Evolutionary conservation across 1,140 invertebrate genomes (phyloP), one percentile per base, ranked within the genome.

Genomic region (Pseudoatta argentina): DNA sequence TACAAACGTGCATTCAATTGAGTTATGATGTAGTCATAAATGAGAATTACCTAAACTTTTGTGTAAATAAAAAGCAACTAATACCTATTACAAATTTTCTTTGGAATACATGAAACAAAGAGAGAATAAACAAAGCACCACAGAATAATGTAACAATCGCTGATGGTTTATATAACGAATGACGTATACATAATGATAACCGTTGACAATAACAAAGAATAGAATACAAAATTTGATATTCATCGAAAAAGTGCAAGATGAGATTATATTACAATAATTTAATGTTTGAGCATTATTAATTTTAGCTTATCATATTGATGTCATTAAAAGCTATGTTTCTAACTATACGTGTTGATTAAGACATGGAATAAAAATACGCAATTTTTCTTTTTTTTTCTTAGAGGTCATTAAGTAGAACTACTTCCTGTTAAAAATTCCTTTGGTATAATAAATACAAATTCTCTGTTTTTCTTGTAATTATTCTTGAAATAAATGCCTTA

Each of bases 381-480:
- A 69, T 48, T 69, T 48, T 44, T 44, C 39, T 30, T 44, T 44
- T 44, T 44, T 44, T 69, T 16, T 51, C 48, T 7, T 1, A 7
- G 14, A 69, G 21, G 44, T 48, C 21, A 48, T 64, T 78, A 66
- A 16, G 16, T 44, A 75, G 10, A 75, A 39, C 3, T 24, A 59
- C 5, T 44, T 59, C 6, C 30, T 75, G 30, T 24, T 18, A 10
- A 16, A 27, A 24, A 10, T 59, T 75, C 0, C 1, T 18, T 24
- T 0, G 3, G 12, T 75, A 57, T 10, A 44, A 73, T 57, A 75
- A 57, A 21, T 73, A 57, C 24, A 59, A 75, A 16, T 1, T 24
- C 3, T 12, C 30, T 57, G 3, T 75, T 34, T 75, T 16, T 75
- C n/a, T 57, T 34, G 7, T 75, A 39, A 75, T 57, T 73, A 59